These are phyloP conservation scores for Cecidostiba fungosa DNA, from an alignment of 2,888 invertebrate genomes.

Conservation along the genomic window DNA sequence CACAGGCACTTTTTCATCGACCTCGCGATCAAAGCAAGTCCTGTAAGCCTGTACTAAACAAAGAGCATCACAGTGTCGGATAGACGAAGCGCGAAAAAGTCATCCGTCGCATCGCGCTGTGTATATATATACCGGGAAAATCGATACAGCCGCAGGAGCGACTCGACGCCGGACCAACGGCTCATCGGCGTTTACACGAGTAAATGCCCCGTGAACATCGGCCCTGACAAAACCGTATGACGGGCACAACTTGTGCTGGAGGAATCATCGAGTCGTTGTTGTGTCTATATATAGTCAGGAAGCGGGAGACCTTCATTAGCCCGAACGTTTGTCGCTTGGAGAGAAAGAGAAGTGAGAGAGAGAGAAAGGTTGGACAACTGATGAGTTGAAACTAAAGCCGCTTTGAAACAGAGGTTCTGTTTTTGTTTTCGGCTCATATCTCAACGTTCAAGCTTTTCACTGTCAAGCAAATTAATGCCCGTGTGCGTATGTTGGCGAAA, in stretches of 20 bases:
- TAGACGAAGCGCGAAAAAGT: constrained; percentile 37
- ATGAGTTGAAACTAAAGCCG: neutral
- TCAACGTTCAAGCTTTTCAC: neutral
- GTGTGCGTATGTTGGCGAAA: neutral
- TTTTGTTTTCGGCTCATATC: neutral
- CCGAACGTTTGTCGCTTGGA: neutral
- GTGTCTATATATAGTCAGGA: neutral
- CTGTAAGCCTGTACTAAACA: neutral
- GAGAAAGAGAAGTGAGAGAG: neutral
- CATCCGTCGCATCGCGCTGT: constrained; percentile 13
- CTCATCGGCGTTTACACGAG: constrained; percentile 56
- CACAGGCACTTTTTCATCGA: neutral
- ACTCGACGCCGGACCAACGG: neutral
- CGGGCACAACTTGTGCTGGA: neutral
- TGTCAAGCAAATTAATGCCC: neutral
- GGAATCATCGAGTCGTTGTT: neutral
- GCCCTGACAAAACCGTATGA: neutral
- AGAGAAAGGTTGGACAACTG: neutral
- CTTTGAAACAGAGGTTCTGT: neutral
- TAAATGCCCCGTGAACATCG: constrained; percentile 45
- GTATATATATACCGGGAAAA: constrained; percentile 25
- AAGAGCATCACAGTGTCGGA: neutral
- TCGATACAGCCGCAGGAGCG: constrained; percentile 48
- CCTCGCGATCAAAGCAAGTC: neutral
- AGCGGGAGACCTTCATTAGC: constrained; percentile 32